These are phyloP conservation scores for Dunckerocampus dactyliophorus DNA, from an alignment of 2,113 vertebrate genomes.

Conservation along the genomic window DNA sequence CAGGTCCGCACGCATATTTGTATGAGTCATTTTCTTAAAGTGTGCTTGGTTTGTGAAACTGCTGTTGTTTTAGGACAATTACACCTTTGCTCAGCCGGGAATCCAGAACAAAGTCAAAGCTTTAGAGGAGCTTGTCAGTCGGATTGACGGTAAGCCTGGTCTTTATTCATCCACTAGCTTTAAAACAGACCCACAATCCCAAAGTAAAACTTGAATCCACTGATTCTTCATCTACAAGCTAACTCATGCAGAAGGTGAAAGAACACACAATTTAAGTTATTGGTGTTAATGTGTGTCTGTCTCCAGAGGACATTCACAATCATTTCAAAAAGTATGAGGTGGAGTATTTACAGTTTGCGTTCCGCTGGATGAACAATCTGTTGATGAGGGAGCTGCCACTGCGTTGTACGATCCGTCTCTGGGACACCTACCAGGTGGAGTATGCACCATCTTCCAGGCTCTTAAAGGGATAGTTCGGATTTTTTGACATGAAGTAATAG, in stretches of 20 bases:
- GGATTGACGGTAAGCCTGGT: constrained; percentile 86
- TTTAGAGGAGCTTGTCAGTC: constrained; percentile 92
- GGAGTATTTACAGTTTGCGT: constrained; percentile 90
- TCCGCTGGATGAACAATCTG: constrained; percentile 80
- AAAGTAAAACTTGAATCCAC: too few species aligned
- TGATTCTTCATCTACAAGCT: constrained; percentile 5
- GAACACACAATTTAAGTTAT: background rate
- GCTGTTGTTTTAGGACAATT: constrained; percentile 81
- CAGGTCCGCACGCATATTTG: constrained; percentile 73
- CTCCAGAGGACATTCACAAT: constrained; percentile 86
- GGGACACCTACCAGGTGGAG: constrained; percentile 89
- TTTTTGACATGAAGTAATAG: too few species aligned
- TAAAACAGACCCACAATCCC: background rate
- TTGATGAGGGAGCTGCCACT: constrained; percentile 90
- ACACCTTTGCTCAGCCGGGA: constrained; percentile 97
- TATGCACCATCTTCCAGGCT: background rate
- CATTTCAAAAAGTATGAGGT: constrained; percentile 90
- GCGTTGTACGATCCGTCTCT: constrained; percentile 88
- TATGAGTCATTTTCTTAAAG: background rate
- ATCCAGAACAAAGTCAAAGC: constrained; percentile 99
- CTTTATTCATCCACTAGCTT: background rate
- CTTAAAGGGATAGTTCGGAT: too few species aligned
- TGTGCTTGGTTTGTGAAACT: constrained; percentile 2
- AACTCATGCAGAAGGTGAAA: background rate
- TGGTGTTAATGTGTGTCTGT: constrained; percentile 10